Percentiles rank a stretch among this genome's conserved stretches.
phyloP scores from a whole-genome alignment of 2,113 vertebrate genomes.

The Gopherus evgoodei region DNA sequence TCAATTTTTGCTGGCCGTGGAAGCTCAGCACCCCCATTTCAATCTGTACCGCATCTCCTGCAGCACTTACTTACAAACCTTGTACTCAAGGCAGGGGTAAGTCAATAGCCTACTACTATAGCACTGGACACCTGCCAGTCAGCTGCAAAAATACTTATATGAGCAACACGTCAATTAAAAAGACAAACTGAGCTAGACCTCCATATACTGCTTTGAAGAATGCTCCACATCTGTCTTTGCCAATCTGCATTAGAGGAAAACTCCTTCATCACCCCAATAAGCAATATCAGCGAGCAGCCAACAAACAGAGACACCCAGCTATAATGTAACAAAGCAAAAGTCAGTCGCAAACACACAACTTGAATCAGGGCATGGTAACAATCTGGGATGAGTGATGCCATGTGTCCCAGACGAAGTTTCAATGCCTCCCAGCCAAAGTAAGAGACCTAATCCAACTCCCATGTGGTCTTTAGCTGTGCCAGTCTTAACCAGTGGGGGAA shows the following conservation, averaged over 20 bases:
- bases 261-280: not conserved
- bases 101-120: rapidly evolving
- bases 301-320: not conserved
- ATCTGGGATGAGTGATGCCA: not conserved
- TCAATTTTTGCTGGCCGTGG: not conserved
- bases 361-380: not conserved
- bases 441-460: not conserved
- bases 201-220: not conserved
- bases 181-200: not conserved
- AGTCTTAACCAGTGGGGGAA: not conserved
- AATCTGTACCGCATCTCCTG: not conserved
- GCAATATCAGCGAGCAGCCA: not conserved
- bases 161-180: not conserved
- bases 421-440: not conserved
- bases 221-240: not conserved
- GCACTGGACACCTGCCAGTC: not conserved
- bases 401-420: rapidly evolving
- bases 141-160: not conserved
- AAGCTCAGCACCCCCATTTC: not conserved
- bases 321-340: not conserved
- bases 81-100: not conserved
- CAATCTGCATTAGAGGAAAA: not conserved
- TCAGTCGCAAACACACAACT: not conserved
- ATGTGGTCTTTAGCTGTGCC: not conserved
- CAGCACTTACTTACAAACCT: not conserved